phyloP scores from a whole-genome alignment of 2,113 vertebrate species.

The Suncus etruscus region DNA sequence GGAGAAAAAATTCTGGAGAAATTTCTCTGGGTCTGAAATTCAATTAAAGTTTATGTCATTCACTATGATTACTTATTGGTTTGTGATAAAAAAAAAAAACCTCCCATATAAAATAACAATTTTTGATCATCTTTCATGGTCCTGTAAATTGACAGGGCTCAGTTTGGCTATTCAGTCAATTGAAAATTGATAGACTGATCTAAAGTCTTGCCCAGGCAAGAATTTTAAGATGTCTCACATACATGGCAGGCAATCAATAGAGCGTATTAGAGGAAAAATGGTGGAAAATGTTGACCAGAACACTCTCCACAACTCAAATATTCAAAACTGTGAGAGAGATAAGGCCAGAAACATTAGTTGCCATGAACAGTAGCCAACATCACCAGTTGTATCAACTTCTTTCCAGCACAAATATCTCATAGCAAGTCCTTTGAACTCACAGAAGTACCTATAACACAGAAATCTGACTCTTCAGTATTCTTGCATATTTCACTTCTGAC shows the following conservation, averaged over 20 bases:
- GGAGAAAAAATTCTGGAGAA: background rate
- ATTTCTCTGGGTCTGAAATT: conserved; percentile 44
- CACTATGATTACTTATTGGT: background rate
- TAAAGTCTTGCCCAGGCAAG: background rate
- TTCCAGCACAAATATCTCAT: background rate
- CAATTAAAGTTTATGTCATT: background rate
- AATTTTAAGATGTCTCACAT: background rate
- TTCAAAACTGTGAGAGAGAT: background rate
- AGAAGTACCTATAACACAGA: background rate
- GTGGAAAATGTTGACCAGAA: background rate
- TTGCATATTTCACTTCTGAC: background rate
- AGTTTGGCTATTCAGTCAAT: background rate
- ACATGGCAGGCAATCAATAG: background rate
- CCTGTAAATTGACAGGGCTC: background rate
- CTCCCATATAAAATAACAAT: background rate
- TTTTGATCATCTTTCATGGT: background rate
- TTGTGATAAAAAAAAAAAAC: background rate
- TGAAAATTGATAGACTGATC: background rate
- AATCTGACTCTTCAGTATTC: background rate
- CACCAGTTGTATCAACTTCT: background rate
- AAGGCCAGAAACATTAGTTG: background rate
- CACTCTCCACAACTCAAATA: background rate
- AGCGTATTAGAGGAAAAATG: background rate
- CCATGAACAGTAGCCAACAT: background rate
- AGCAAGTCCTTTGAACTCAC: background rate